Evolutionary conservation across 2,113 vertebrate genomes (phyloP).

Genomic region (Elephas maximus): DNA sequence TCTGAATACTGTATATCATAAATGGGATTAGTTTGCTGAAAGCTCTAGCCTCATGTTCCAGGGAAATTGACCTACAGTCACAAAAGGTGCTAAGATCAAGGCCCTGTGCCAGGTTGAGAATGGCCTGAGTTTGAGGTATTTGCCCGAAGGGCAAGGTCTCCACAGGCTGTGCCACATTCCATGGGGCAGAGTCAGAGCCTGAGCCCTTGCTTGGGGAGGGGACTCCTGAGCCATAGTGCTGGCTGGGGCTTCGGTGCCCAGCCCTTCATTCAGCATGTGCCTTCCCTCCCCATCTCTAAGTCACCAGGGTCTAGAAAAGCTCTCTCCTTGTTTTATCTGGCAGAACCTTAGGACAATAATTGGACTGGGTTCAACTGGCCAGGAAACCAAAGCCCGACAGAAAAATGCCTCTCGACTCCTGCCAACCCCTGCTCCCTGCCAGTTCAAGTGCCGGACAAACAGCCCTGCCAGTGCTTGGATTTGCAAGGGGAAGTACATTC

Average conservation of each 20-base stretch:
- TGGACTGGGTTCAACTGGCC: constrained; percentile 74
- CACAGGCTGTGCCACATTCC: not conserved
- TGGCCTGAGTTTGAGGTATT: not conserved
- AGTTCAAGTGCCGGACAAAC: constrained; percentile 22
- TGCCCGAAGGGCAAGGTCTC: not conserved
- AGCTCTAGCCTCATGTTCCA: not conserved
- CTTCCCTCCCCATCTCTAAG: constrained; percentile 57
- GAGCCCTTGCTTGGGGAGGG: not conserved
- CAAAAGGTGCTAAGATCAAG: not conserved
- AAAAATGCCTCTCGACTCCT: constrained; percentile 62
- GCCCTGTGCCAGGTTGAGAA: not conserved
- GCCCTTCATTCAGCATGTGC: not conserved
- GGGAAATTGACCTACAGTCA: not conserved
- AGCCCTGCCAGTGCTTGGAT: not conserved
- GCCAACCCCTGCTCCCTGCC: constrained; percentile 67
- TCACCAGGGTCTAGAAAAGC: constrained; percentile 71
- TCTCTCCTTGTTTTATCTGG: constrained; percentile 79
- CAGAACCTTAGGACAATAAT: constrained; percentile 71
- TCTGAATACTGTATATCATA: not conserved
- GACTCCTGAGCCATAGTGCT: not conserved
- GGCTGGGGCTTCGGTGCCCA: not conserved
- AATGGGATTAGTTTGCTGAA: not conserved
- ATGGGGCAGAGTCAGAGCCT: not conserved
- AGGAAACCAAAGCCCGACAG: constrained; percentile 70
- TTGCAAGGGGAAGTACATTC: constrained; percentile 37